Conservation (phyloP, 2,888 invertebrate genomes). For the Panorpa germanica region DNA sequence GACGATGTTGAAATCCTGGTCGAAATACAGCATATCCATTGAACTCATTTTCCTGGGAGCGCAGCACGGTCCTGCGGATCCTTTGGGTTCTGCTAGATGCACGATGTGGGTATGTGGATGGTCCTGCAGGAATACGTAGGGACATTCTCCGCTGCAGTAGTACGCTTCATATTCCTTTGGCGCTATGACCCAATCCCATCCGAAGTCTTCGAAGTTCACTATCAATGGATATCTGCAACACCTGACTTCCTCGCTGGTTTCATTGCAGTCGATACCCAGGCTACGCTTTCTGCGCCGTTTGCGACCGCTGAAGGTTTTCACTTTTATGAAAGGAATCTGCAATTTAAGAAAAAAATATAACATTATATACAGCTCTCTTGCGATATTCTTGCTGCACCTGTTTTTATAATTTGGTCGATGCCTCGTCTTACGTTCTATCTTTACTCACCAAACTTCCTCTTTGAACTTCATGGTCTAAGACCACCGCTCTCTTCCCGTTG, state of each 20-base stretch:
- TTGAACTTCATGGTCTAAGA: too few species aligned
- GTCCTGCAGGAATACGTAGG: constrained; percentile 68
- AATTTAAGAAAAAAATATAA: constrained; percentile 13
- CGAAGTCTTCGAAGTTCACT: constrained; percentile 87
- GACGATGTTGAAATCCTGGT: constrained; percentile 71
- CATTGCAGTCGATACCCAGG: constrained; percentile 68
- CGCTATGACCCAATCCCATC: constrained; percentile 96
- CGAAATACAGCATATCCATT: constrained; percentile 84
- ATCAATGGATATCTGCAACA: constrained; percentile 90
- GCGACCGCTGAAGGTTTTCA: constrained; percentile 30
- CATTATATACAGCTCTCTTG: too few species aligned
- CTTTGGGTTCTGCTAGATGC: constrained; percentile 55
- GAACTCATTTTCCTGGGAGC: constrained; percentile 75
- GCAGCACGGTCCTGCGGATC: constrained; percentile 79
- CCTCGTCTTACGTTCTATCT: too few species aligned
- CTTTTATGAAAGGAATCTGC: constrained; percentile 38
- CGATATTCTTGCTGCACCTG: too few species aligned
- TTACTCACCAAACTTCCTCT: too few species aligned
- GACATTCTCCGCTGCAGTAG: constrained; percentile 92
- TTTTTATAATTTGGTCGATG: too few species aligned
- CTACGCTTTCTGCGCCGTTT: constrained; percentile 54
- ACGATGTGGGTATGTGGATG: constrained; percentile 79
- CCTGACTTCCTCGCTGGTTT: constrained; percentile 46
- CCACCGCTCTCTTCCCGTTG: constrained; percentile 1
- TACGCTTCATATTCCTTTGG: constrained; percentile 89